Percentiles rank a stretch among this genome's conserved stretches.
phyloP scores from a whole-genome alignment of 2,797 vertebrate genomes.

The Numenius phaeopus region DNA sequence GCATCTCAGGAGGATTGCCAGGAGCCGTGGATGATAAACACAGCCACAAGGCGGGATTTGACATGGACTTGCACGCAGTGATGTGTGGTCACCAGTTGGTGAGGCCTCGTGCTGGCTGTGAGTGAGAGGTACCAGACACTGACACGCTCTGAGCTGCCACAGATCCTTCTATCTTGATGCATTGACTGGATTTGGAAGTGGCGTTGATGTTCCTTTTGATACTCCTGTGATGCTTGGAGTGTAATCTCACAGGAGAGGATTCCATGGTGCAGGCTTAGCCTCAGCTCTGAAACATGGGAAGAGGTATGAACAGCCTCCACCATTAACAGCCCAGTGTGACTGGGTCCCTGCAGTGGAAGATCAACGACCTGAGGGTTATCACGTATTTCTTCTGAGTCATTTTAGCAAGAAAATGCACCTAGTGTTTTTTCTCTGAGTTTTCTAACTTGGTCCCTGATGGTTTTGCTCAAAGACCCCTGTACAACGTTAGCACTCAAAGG shows the following conservation, averaged over 20 bases:
- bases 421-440: not conserved
- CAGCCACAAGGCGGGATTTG: not conserved
- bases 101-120: not conserved
- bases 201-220: not conserved
- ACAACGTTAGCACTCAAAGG: not conserved
- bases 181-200: not conserved
- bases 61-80: rapidly evolving
- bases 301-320: not conserved
- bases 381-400: not conserved
- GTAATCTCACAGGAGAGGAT: not conserved
- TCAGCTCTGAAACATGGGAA: not conserved
- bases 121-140: not conserved
- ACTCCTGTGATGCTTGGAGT: not conserved
- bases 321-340: not conserved
- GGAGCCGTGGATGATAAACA: not conserved
- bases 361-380: not conserved
- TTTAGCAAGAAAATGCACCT: not conserved
- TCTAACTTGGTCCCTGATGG: not conserved
- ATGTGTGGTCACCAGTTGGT: not conserved
- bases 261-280: not conserved
- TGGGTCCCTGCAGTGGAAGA: not conserved
- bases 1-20: not conserved
- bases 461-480: not conserved
- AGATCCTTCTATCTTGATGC: not conserved
- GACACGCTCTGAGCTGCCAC: not conserved